Evolutionary conservation across 2,113 vertebrate species (phyloP).

Genomic region (Tenrec ecaudatus): DNA sequence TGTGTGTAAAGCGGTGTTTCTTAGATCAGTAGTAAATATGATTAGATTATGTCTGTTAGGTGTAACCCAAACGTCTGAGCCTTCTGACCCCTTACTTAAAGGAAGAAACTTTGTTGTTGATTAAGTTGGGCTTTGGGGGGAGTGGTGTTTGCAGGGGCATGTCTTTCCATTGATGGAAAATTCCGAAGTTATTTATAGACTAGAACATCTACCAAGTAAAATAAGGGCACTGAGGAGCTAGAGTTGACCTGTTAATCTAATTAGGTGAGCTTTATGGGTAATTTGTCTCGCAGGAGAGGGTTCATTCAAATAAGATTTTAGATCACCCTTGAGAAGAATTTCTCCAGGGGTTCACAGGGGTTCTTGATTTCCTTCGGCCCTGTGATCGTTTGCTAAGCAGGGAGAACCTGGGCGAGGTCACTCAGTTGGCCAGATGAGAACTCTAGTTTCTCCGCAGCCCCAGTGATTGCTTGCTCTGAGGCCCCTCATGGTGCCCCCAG

Average conservation of each 20-base stretch:
- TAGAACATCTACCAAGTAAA: constrained; percentile 53
- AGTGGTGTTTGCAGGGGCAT: not conserved
- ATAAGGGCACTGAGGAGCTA: constrained; percentile 8
- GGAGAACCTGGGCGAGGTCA: constrained; percentile 16
- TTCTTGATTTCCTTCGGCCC: constrained; percentile 30
- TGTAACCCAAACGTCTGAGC: not conserved
- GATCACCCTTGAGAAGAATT: constrained; percentile 15
- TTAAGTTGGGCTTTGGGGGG: not conserved
- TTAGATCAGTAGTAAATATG: constrained; percentile 24
- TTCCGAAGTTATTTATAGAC: constrained; percentile 44
- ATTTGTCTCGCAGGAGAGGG: constrained; percentile 10
- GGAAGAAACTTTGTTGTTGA: constrained; percentile 33
- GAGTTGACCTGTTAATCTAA: constrained; percentile 15
- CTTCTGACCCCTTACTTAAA: constrained; percentile 16
- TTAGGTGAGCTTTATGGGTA: not conserved
- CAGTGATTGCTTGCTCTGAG: not conserved
- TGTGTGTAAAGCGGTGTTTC: constrained; percentile 29
- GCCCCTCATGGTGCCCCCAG: not conserved
- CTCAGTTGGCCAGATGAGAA: not conserved
- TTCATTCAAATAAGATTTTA: constrained; percentile 52
- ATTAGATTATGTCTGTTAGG: not conserved
- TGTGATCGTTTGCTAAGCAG: constrained; percentile 38
- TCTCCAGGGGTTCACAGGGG: not conserved
- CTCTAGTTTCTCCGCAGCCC: not conserved
- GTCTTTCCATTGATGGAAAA: constrained; percentile 10